phyloP scores from a whole-genome alignment of 2,797 vertebrate genomes.

The Acanthopagrus latus region DNA sequence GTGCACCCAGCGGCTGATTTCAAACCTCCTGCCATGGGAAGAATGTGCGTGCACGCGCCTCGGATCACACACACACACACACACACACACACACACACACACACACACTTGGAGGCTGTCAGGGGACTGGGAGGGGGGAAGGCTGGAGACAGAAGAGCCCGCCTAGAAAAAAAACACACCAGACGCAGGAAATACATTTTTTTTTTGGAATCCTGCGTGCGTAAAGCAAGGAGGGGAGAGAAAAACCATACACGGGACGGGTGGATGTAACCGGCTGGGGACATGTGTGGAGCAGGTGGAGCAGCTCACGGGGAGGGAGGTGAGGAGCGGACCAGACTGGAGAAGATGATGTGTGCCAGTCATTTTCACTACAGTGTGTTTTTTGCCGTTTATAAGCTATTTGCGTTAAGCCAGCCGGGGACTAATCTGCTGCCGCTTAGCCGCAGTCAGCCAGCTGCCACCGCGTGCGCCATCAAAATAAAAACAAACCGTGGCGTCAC shows the following conservation, averaged over 20 bases:
- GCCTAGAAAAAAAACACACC: constrained; percentile 72
- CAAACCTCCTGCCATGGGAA: constrained; percentile 56
- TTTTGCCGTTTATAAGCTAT: neutral
- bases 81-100: constrained; percentile 30
- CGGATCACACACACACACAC: constrained; percentile 58
- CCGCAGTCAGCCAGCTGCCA: constrained; percentile 19
- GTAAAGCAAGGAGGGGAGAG: constrained; percentile 1
- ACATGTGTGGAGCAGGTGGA: too few relatives aligned
- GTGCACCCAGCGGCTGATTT: constrained; percentile 73
- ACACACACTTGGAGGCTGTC: constrained; percentile 30
- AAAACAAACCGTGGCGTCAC: constrained; percentile 69
- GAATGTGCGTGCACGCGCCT: constrained; percentile 52
- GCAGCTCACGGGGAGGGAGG: too few relatives aligned
- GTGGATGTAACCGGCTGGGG: too few relatives aligned
- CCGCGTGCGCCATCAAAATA: constrained; percentile 45
- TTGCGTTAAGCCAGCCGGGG: neutral
- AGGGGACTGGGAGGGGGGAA: constrained; percentile 64
- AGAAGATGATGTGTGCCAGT: neutral
- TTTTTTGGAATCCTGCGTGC: constrained; percentile 35
- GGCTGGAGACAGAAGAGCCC: constrained; percentile 60
- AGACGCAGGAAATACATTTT: constrained; percentile 66
- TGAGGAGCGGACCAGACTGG: too few relatives aligned
- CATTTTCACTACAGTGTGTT: neutral
- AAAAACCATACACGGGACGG: neutral
- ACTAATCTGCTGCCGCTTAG: neutral